Evolutionary conservation across 37 sponge, comb jelly and placozoan genomes (phyloP), one percentile per base, ranked within the genome.

Genomic region (Oopsacas minuta): DNA sequence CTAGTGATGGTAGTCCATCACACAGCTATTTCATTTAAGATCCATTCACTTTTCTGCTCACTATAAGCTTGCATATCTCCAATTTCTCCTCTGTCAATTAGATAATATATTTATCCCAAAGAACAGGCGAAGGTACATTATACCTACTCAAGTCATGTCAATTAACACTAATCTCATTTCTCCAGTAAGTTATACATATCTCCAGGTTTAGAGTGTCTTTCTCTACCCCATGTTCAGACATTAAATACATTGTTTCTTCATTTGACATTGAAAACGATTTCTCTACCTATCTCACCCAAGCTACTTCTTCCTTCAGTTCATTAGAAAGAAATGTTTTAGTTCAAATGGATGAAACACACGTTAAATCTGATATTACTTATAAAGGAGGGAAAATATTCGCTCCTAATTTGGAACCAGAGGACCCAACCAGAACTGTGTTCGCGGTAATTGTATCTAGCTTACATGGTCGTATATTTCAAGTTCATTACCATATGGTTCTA

Each of bases 281-380:
- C 22, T 61, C 28, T 12, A 3, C 75, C 20, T 61, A 20, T 61
- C 75, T 61, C 1, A 10, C 3, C 7, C 75, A 61, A n/a, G 75
- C 22, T 3, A 61, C 75, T 3, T 12, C 7, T 61, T 61, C 28
- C 22, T 61, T 61, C 28, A 20, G 17, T 61, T 3, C 7, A 20
- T 5, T 7, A 3, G 17, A 61, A 61, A 61, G 22, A 20, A 61
- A 61, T 61, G 75, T 61, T 61, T 32, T 61, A 32, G 17, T 61
- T 61, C 75, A 61, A 61, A 61, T 61, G 75, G 75, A 61, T 12
- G 75, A 61, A 61, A 61, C 28, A 25, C 22, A 61, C 22, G 75
- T 61, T 20, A 61, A n/a, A 20, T 12, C 75, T 12, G 75, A 61
- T 61, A 61, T 61, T 20, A 32, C 75, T 3, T 61, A 61, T 61